Evolutionary conservation across 2,888 invertebrate genomes (phyloP).

Genomic region (Griposia aprilina): DNA sequence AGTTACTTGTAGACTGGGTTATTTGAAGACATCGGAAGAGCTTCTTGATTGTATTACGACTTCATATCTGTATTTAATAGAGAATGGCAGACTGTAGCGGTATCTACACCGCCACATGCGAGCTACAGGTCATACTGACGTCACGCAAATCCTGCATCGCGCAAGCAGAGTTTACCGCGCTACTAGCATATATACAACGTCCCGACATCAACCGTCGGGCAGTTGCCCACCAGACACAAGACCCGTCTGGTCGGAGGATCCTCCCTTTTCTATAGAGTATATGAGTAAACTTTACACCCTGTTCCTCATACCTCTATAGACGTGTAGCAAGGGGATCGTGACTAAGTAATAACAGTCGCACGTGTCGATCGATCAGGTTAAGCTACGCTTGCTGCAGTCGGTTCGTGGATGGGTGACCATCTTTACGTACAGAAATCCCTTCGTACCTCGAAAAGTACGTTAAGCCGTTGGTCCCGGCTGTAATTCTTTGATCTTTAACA

Average conservation of each 20-base stretch:
- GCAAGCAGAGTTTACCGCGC: too few relatives aligned
- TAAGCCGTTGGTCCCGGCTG: not conserved
- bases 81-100: too few relatives aligned
- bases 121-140: too few relatives aligned
- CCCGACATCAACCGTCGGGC: too few relatives aligned
- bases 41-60: slow-evolving; percentile 12
- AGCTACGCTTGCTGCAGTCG: not conserved
- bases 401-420: not conserved
- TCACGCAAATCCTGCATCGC: too few relatives aligned
- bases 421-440: not conserved
- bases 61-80: not conserved
- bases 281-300: too few relatives aligned
- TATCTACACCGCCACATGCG: too few relatives aligned
- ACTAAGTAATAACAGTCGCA: not conserved
- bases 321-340: not conserved
- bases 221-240: too few relatives aligned
- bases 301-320: too few relatives aligned
- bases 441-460: not conserved
- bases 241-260: too few relatives aligned
- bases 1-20: slow-evolving; percentile 26
- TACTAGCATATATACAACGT: too few relatives aligned
- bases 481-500: not conserved
- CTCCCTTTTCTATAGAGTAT: too few relatives aligned
- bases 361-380: not conserved
- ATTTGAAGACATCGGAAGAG: slow-evolving; percentile 33